Percentiles rank a stretch among this genome's conserved stretches.
Evolutionary conservation across 2,113 vertebrate genomes (phyloP).

Genomic region (Siniperca chuatsi): DNA sequence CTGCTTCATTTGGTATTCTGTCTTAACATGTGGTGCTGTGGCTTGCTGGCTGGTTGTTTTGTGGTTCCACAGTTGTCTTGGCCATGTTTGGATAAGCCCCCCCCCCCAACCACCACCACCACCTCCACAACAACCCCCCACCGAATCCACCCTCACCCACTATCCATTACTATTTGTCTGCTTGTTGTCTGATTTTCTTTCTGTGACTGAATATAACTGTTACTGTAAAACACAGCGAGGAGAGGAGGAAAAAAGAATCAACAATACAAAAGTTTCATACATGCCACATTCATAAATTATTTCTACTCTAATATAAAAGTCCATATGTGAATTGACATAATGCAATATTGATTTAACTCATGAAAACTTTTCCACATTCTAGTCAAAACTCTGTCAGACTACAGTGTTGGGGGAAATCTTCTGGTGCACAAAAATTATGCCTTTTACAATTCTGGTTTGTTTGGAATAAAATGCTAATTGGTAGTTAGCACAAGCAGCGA

Average conservation of each 20-base stretch:
- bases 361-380: not conserved
- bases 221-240: not conserved
- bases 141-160: constrained; percentile 46
- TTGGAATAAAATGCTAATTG: constrained; percentile 37
- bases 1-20: constrained; percentile 85
- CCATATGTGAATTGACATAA: not conserved
- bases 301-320: not conserved
- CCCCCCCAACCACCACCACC: constrained; percentile 14
- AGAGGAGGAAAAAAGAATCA: not conserved
- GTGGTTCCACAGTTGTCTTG: constrained; percentile 73
- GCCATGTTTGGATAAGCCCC: constrained; percentile 75
- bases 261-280: not conserved
- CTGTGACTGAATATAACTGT: constrained; percentile 2
- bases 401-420: not conserved
- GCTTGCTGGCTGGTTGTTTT: constrained; percentile 76
- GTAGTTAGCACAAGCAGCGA: constrained; percentile 36
- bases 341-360: not conserved
- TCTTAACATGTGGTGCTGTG: constrained; percentile 79
- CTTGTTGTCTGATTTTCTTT: constrained; percentile 36
- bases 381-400: not conserved
- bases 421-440: not conserved
- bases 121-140: constrained; percentile 37
- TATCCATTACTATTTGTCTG: constrained; percentile 42
- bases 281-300: not conserved
- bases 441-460: constrained; percentile 13